These are phyloP conservation scores for Bovichtus variegatus DNA, from an alignment of 2,797 vertebrate species.

Conservation along the genomic window DNA sequence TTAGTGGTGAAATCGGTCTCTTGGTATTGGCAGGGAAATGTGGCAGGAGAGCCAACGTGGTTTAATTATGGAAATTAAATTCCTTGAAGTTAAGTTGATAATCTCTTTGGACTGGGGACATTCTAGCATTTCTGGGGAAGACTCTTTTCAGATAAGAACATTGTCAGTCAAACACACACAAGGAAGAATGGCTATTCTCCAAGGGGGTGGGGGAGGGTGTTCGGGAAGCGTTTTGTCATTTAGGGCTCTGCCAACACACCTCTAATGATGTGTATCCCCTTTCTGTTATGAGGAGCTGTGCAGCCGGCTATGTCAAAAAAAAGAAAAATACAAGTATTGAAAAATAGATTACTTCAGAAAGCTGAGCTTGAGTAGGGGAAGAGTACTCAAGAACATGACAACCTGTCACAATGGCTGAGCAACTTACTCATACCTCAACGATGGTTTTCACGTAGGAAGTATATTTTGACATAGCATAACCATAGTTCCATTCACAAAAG, in stretches of 20 bases:
- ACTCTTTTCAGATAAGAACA: conserved; percentile 74
- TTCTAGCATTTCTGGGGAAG: conserved; percentile 74
- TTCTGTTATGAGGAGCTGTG: conserved; percentile 53
- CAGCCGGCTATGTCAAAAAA: conserved; percentile 64
- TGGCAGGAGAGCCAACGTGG: conserved; percentile 68
- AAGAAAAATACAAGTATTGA: conserved; percentile 52
- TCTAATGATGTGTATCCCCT: conserved; percentile 69
- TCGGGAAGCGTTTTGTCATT: conserved; percentile 74
- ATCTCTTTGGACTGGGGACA: conserved; percentile 82
- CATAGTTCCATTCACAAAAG: conserved; percentile 56
- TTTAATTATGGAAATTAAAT: conserved; percentile 87
- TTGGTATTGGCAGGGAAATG: conserved; percentile 71
- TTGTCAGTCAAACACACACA: conserved; percentile 70
- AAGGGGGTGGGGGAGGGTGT: conserved; percentile 63
- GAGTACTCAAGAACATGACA: conserved; percentile 56
- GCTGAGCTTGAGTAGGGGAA: conserved; percentile 36
- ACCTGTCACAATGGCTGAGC: conserved; percentile 63
- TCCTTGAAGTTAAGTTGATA: conserved; percentile 85
- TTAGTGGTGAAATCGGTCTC: conserved; percentile 79
- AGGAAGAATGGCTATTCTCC: conserved; percentile 66
- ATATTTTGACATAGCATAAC: conserved; percentile 49
- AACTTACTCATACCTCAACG: conserved; percentile 49
- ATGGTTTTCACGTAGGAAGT: conserved; percentile 48
- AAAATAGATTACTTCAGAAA: conserved; percentile 55
- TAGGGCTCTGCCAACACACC: conserved; percentile 72